These are phyloP conservation scores for Kryptolebias ocellatus DNA, from an alignment of 2,797 vertebrate genomes.

Conservation along the genomic window DNA sequence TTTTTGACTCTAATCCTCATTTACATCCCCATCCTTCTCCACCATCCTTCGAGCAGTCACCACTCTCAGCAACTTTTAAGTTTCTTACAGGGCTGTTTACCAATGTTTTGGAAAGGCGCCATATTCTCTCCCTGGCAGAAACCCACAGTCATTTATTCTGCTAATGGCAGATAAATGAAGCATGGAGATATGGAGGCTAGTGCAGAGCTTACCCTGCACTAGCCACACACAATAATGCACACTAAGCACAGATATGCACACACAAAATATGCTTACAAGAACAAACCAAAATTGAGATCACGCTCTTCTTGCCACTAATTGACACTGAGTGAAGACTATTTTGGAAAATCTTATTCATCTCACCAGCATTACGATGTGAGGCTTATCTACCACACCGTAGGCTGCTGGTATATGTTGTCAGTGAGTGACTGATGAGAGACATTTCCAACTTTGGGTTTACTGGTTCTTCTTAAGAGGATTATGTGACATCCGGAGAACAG, in stretches of 20 bases:
- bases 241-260: conserved; percentile 10
- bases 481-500: conserved; percentile 48
- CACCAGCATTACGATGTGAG: conserved; percentile 6
- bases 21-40: conserved; percentile 27
- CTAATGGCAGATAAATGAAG: conserved; percentile 79
- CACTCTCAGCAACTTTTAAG: conserved; percentile 18
- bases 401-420: conserved; percentile 23
- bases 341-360: conserved; percentile 28
- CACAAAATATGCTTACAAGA: conserved; percentile 11
- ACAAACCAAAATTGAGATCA: conserved; percentile 23
- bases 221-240: conserved; percentile 11
- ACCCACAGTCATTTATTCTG: conserved; percentile 71
- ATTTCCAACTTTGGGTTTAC: conserved; percentile 58
- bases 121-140: conserved; percentile 57
- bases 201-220: conserved; percentile 12
- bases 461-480: conserved; percentile 68
- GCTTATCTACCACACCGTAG: conserved; percentile 1
- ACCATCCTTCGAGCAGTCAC: conserved; percentile 4
- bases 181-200: conserved; percentile 60
- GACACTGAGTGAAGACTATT: conserved; percentile 60
- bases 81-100: conserved; percentile 36
- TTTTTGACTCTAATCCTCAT: conserved; percentile 27
- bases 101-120: conserved; percentile 54
- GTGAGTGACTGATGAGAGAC: conserved; percentile 51
- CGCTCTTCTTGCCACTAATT: conserved; percentile 48